Percentiles rank a stretch among this genome's conserved stretches.
phyloP scores from a whole-genome alignment of 2,888 invertebrate genomes.

The Caenorhabditis panamensis region DNA sequence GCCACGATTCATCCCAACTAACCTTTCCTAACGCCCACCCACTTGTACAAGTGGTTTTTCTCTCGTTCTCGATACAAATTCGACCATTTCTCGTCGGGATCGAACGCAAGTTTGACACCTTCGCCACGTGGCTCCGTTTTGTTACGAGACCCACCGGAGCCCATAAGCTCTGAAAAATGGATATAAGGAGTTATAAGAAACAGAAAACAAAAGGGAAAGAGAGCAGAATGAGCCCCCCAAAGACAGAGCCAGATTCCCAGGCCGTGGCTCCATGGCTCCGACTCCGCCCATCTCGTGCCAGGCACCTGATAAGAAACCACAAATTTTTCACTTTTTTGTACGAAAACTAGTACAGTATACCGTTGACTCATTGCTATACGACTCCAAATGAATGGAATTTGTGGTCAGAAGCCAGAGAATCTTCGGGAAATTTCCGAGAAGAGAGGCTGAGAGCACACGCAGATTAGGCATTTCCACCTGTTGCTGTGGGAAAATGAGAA shows the following conservation, averaged over 20 bases:
- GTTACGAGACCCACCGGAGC: constrained; percentile 46
- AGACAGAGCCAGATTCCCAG: not conserved
- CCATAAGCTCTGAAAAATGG: constrained; percentile 33
- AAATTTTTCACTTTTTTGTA: not conserved
- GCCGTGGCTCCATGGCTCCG: too few species aligned
- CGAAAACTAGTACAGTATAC: not conserved
- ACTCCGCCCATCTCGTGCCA: not conserved
- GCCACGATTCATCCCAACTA: too few species aligned
- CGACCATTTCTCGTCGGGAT: constrained; percentile 81
- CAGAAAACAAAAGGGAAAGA: not conserved
- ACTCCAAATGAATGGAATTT: not conserved
- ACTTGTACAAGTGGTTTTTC: constrained; percentile 81
- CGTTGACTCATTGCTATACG: not conserved
- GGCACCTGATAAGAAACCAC: not conserved
- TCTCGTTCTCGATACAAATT: constrained; percentile 81
- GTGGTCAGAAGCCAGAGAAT: not conserved
- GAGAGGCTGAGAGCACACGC: not conserved
- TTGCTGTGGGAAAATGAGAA: not conserved
- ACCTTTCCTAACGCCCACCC: constrained; percentile 80
- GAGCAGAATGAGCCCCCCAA: not conserved
- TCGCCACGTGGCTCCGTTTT: constrained; percentile 64
- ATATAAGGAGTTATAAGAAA: too few species aligned
- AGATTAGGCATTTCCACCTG: not conserved
- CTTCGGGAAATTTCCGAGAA: too few species aligned
- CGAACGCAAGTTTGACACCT: constrained; percentile 70